phyloP scores from a whole-genome alignment of 2,888 invertebrate species.

The Cantharis lateralis region DNA sequence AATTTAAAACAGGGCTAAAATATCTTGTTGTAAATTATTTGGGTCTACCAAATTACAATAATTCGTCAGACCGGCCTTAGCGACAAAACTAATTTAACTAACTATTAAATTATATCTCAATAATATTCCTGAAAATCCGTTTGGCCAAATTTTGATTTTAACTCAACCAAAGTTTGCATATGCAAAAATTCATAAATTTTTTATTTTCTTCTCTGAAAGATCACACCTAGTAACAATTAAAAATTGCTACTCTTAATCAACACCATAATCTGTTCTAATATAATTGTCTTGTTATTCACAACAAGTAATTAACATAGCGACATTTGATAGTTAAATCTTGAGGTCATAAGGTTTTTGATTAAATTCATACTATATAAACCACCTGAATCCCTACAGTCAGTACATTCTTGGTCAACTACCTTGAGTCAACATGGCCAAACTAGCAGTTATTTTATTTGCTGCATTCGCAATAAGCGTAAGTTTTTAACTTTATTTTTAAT shows the following conservation, averaged over 20 bases:
- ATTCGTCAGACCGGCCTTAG: neutral
- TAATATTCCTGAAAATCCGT: too few species aligned
- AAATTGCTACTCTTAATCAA: neutral
- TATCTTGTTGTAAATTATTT: too few species aligned
- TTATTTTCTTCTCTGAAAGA: neutral
- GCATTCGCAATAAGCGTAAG: neutral
- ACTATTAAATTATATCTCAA: too few species aligned
- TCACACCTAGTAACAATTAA: neutral
- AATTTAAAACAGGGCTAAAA: too few species aligned
- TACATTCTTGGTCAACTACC: conserved; percentile 1
- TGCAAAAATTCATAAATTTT: too few species aligned
- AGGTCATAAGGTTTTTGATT: neutral
- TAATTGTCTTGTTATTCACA: neutral
- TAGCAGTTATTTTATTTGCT: neutral
- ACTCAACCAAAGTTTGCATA: too few species aligned
- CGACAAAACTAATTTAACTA: neutral
- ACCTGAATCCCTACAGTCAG: neutral
- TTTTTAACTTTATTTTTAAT: neutral
- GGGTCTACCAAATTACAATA: neutral
- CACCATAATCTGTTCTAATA: neutral
- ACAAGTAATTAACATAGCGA: neutral
- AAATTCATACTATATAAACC: neutral
- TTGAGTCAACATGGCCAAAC: neutral
- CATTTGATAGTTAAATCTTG: neutral
- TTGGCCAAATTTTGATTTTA: too few species aligned